phyloP scores from a whole-genome alignment of 1,140 invertebrate genomes.

The Drosophila hydei region DNA sequence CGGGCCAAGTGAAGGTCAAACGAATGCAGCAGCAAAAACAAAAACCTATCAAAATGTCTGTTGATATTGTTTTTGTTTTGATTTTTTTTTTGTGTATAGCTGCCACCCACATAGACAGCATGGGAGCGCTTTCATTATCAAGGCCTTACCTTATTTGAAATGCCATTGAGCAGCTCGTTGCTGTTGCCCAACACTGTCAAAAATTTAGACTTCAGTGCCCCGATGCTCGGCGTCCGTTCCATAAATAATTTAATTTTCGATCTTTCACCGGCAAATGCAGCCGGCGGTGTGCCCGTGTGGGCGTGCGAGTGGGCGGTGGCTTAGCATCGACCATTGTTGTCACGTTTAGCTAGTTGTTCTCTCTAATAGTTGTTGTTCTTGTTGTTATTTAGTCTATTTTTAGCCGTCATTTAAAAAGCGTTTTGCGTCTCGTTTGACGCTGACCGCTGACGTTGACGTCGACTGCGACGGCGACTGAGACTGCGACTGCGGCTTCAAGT shows the following conservation, averaged over 20 bases:
- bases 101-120: constrained; percentile 32
- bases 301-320: constrained; percentile 48
- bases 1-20: constrained; percentile 71
- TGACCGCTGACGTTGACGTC: constrained; percentile 24
- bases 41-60: constrained; percentile 58
- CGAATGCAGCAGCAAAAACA: constrained; percentile 52
- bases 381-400: constrained; percentile 33
- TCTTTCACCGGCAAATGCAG: constrained; percentile 75
- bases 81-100: neutral
- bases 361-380: constrained; percentile 17
- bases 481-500: constrained; percentile 38
- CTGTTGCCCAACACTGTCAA: constrained; percentile 84
- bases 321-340: constrained; percentile 67
- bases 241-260: constrained; percentile 84
- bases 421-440: constrained; percentile 23
- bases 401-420: constrained; percentile 43
- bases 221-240: constrained; percentile 83
- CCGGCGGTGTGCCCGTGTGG: constrained; percentile 60
- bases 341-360: neutral
- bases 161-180: constrained; percentile 84
- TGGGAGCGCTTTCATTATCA: constrained; percentile 59
- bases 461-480: neutral
- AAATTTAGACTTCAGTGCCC: constrained; percentile 84
- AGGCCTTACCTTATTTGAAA: constrained; percentile 84
- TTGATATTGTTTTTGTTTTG: constrained; percentile 5